A percentile compares a stretch with the other conserved stretches of the same genome.
These are phyloP conservation scores for Erynnis tages DNA, from an alignment of 2,888 invertebrate genomes.

Conservation along the genomic window DNA sequence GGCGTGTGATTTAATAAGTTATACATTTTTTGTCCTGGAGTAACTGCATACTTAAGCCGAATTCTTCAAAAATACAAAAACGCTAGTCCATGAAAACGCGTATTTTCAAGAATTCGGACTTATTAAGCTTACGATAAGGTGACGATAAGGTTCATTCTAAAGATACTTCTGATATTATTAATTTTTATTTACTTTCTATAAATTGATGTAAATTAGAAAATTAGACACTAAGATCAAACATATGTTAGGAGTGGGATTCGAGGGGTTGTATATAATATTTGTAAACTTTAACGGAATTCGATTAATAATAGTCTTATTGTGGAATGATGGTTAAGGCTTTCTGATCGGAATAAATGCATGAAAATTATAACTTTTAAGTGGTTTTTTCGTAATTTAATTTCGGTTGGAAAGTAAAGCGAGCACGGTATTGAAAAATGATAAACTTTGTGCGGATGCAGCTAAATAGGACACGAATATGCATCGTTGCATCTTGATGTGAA, in stretches of 20 bases:
- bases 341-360: slow-evolving; percentile 1
- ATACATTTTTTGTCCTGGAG: background rate
- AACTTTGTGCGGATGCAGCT: slow-evolving; percentile 30
- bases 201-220: slow-evolving; percentile 30
- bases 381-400: slow-evolving; percentile 6
- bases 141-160: no score
- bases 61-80: slow-evolving; percentile 4
- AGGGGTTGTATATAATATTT: slow-evolving; percentile 57
- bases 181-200: slow-evolving; percentile 13
- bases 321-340: slow-evolving; percentile 37
- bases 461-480: background rate
- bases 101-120: slow-evolving; percentile 4
- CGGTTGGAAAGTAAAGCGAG: slow-evolving; percentile 42
- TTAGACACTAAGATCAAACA: slow-evolving; percentile 4
- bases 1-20: background rate
- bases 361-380: background rate
- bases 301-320: slow-evolving; percentile 43
- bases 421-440: slow-evolving; percentile 73
- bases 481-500: background rate
- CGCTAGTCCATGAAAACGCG: slow-evolving; percentile 9
- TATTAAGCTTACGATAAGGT: background rate
- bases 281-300: slow-evolving; percentile 45
- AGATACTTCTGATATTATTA: no score
- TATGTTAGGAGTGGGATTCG: slow-evolving; percentile 27
- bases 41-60: background rate